Evolutionary conservation across 1,140 invertebrate genomes (phyloP), one percentile per base, ranked within the genome.

Genomic region (Lepidotrigona ventralis): DNA sequence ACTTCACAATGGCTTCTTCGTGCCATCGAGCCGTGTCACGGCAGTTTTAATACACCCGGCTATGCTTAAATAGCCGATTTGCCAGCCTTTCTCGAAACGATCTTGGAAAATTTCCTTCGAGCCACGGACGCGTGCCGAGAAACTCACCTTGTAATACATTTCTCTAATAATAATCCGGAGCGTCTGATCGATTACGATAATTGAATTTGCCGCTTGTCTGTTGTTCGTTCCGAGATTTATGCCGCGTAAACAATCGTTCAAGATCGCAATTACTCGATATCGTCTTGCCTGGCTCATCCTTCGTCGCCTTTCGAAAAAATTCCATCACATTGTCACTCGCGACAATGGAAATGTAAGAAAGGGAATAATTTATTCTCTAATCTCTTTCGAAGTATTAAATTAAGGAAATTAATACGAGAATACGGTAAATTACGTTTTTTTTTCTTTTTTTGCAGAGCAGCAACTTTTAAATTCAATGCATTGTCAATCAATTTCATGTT

Each of bases 81-180:
- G n/a, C 19, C 54, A 60, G 19, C 8, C 33, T 63, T 63, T 33
- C 33, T 54, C 14, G 56, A 63, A 80, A 29, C 56, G 56, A 81
- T 74, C 21, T 23, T 63, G 17, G 26, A 76, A 46, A 56, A 58
- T 75, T 33, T 81, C 60, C 56, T 29, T 46, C 69, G 33, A 60
- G 21, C 14, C 56, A 64, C 1, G 21, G 46, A 39, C 70, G 14
- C 21, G 46, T 33, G 53, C 56, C 23, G 26, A 66, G 66, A 70
- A 70, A 79, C 33, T 77, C 46, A 77, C 76, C 76, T 78, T 78
- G 76, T 78, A 78, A 78, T 78, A 78, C 64, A 78, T 78, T 54
- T 78, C 29, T 63, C 46, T 51, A 76, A 66, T 53, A 11, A 66
- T 53, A 6, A 68, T 33, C 1, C 46, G 63, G 53, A n/a, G 17